Conservation (phyloP, 92 coral and sea anemone species). For the Porites evermanni region DNA sequence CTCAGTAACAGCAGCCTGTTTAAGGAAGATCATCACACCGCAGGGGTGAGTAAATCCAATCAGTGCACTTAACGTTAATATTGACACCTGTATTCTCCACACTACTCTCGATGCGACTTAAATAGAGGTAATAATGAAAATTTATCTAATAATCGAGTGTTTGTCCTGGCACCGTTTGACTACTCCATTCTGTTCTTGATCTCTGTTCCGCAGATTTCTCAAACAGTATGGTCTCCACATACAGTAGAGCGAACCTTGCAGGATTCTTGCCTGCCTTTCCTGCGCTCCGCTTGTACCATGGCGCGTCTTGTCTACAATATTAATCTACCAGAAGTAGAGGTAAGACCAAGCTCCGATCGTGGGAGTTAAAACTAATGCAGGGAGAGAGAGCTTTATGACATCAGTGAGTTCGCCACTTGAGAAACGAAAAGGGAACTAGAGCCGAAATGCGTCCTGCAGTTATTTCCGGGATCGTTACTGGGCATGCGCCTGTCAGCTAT, state of each 20-base stretch:
- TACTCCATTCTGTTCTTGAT: neutral
- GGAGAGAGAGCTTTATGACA: no score
- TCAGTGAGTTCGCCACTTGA: no score
- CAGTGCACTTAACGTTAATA: neutral
- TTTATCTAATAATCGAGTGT: neutral
- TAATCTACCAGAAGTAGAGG: constrained; percentile 66
- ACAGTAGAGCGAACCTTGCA: constrained; percentile 90
- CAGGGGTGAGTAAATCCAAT: constrained; percentile 76
- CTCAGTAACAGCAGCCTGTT: constrained; percentile 82
- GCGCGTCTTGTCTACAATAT: constrained; percentile 81
- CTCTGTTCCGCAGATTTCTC: constrained; percentile 73
- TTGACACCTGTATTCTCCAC: no score
- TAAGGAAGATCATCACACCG: constrained; percentile 78
- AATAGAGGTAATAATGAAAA: no score
- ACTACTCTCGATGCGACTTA: no score
- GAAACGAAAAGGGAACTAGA: no score
- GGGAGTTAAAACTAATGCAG: no score
- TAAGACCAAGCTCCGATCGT: constrained; percentile 10
- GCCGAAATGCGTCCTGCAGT: no score
- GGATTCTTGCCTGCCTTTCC: constrained; percentile 86
- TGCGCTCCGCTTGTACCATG: constrained; percentile 73
- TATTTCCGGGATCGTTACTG: no score
- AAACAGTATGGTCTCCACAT: constrained; percentile 98
- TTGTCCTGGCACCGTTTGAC: no score
- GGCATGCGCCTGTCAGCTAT: no score